These are phyloP conservation scores for Sylvietta virens DNA, from an alignment of 2,113 vertebrate genomes.

Conservation along the genomic window DNA sequence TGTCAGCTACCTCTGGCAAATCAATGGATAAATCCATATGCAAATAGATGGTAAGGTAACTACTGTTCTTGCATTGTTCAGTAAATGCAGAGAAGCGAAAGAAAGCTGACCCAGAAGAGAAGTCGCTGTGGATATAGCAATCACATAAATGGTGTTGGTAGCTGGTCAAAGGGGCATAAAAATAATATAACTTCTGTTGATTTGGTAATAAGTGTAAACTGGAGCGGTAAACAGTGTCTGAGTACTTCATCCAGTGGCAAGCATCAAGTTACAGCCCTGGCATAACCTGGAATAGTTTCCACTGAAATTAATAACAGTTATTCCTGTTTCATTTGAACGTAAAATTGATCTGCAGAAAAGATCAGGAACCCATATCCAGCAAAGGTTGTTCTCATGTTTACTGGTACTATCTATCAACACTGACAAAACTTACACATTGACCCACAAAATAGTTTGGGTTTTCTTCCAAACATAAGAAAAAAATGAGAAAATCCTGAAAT, in stretches of 20 bases:
- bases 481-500: background rate
- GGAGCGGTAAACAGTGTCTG: background rate
- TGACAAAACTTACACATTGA: background rate
- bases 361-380: background rate
- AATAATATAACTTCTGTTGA: background rate
- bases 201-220: background rate
- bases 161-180: background rate
- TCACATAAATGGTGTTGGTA: background rate
- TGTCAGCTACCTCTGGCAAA: background rate
- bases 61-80: background rate
- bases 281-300: background rate
- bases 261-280: background rate
- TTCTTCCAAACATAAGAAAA: background rate
- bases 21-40: background rate
- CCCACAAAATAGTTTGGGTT: background rate
- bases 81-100: background rate
- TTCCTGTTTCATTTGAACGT: background rate
- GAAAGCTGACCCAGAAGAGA: background rate
- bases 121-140: background rate
- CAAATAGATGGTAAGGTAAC: background rate
- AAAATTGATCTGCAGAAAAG: background rate
- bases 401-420: accelerated
- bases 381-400: background rate
- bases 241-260: background rate
- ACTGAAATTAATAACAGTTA: background rate